Conservation (phyloP, 2,797 vertebrate species). For the Limosa lapponica region DNA sequence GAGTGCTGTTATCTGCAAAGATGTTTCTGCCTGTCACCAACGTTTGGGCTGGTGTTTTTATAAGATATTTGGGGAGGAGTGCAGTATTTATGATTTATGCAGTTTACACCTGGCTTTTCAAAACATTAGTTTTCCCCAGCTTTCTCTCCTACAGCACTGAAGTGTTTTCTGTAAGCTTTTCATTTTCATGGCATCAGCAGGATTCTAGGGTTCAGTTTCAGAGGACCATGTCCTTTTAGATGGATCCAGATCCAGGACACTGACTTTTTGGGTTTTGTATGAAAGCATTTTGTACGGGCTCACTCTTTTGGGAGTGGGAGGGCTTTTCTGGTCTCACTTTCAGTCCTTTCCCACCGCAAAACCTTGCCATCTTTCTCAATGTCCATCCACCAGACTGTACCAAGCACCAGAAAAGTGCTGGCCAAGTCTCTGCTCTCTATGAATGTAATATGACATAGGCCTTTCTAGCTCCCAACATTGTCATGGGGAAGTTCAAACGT, state of each 20-base stretch:
- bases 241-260: background rate
- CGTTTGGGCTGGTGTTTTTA: fast-evolving
- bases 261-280: background rate
- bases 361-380: background rate
- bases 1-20: background rate
- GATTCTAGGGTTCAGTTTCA: background rate
- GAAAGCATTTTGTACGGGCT: fast-evolving
- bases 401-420: background rate
- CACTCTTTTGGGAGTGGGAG: fast-evolving
- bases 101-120: background rate
- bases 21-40: background rate
- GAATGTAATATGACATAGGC: no score
- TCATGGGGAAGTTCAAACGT: background rate
- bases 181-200: background rate
- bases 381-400: background rate
- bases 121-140: background rate
- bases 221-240: background rate
- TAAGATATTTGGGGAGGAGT: background rate
- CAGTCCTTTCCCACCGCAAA: background rate
- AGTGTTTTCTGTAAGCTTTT: background rate
- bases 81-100: background rate
- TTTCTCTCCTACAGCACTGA: background rate
- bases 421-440: fast-evolving
- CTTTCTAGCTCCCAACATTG: background rate
- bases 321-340: background rate